Conservation (phyloP, 30 jellyfish, hydroid and myxozoan genomes). For the Aurelia aurita region DNA sequence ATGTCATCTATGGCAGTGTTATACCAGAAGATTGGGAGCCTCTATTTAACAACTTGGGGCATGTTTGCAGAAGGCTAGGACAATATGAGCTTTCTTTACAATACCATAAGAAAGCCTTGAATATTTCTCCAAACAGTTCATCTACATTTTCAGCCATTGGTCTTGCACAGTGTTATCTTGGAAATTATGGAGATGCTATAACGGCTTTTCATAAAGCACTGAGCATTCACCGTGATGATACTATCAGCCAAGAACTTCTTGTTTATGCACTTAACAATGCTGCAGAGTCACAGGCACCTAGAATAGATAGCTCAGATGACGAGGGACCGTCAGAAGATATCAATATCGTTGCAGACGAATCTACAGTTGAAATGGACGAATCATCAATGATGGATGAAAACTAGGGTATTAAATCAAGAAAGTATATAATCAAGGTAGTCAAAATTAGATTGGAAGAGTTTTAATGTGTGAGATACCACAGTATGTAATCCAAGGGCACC, state of each 20-base stretch:
- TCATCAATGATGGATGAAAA: conserved; percentile 55
- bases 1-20: conserved; percentile 21
- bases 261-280: conserved; percentile 70
- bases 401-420: background rate
- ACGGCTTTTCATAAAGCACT: conserved; percentile 78
- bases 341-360: conserved; percentile 24
- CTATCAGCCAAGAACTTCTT: conserved; percentile 86
- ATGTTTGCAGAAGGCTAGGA: conserved; percentile 72
- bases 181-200: conserved; percentile 71
- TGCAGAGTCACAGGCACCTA: conserved; percentile 55
- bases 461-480: no score
- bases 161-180: conserved; percentile 58
- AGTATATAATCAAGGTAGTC: no score
- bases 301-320: conserved; percentile 37
- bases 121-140: conserved; percentile 72
- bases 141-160: conserved; percentile 92
- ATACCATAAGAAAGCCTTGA: conserved; percentile 78
- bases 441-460: no score
- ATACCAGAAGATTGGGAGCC: conserved; percentile 94
- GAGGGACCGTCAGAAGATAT: conserved; percentile 47
- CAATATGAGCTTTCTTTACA: conserved; percentile 66
- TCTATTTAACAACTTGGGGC: conserved; percentile 87
- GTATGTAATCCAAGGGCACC: no score
- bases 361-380: conserved; percentile 65
- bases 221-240: conserved; percentile 84